phyloP scores from a whole-genome alignment of 2,113 vertebrate species.

The Scortum barcoo region DNA sequence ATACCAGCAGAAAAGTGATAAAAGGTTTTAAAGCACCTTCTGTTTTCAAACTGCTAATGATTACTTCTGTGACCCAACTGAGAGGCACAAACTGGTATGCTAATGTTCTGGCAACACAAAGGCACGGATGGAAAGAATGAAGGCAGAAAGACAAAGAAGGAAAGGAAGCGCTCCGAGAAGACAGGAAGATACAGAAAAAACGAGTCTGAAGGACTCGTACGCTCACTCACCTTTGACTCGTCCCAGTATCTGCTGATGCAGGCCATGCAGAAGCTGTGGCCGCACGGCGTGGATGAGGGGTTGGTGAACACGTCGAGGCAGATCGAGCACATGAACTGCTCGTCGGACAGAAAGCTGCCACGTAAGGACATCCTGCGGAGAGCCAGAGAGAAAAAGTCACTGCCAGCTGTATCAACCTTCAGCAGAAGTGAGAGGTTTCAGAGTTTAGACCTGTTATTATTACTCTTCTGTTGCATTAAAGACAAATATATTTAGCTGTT shows the following conservation, averaged over 20 bases:
- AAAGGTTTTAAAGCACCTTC: no score
- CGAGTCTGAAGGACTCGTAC: no score
- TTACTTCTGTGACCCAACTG: no score
- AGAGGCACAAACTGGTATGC: no score
- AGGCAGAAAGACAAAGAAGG: background rate
- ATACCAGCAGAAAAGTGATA: no score
- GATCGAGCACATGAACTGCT: slow-evolving; percentile 82
- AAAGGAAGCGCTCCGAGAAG: background rate
- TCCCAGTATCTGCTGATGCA: slow-evolving; percentile 81
- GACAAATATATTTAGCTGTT: background rate
- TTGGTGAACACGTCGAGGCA: slow-evolving; percentile 80
- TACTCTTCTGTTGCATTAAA: background rate
- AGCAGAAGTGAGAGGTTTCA: no score
- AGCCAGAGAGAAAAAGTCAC: background rate
- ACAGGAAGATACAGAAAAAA: background rate
- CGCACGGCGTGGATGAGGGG: slow-evolving; percentile 79
- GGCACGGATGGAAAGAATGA: background rate
- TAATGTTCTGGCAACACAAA: no score
- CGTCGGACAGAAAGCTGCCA: slow-evolving; percentile 69
- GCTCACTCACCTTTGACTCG: slow-evolving; percentile 45
- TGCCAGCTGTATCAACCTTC: no score
- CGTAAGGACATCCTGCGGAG: slow-evolving; percentile 67
- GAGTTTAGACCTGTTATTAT: background rate
- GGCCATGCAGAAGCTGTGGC: slow-evolving; percentile 81
- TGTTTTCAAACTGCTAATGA: no score